Conservation (phyloP, 2,797 vertebrate species). For the Gambusia yucatana region DNA sequence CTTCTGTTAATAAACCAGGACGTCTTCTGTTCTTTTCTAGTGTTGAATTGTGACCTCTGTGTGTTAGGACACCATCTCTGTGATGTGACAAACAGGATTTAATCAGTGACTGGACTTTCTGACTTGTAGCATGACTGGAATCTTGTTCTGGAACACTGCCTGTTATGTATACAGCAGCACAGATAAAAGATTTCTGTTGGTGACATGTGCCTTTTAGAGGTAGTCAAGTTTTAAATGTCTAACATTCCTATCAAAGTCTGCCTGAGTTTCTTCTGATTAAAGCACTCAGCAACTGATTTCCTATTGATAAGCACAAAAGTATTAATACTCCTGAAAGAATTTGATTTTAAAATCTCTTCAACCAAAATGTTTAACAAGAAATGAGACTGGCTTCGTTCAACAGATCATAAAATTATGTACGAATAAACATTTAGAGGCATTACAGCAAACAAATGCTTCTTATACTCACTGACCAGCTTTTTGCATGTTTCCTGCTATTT, state of each 20-base stretch:
- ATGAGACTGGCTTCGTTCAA: not conserved
- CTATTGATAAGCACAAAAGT: not conserved
- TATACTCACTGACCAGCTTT: not conserved
- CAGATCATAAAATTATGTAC: not conserved
- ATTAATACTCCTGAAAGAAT: not conserved
- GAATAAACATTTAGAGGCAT: not conserved
- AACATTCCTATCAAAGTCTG: not conserved
- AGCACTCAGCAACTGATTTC: not conserved
- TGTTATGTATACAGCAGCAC: constrained; percentile 33
- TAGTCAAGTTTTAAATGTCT: constrained; percentile 1
- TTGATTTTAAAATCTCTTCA: not conserved
- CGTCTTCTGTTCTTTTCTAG: not conserved
- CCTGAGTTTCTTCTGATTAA: not conserved
- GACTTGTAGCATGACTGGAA: constrained; percentile 1
- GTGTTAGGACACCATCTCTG: constrained; percentile 1
- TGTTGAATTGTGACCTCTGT: not conserved
- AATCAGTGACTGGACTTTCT: constrained; percentile 7
- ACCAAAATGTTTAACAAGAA: not conserved
- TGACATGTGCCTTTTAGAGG: not conserved
- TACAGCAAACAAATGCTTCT: not conserved
- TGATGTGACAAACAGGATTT: constrained; percentile 26
- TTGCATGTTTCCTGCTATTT: not conserved
- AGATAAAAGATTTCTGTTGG: not conserved
- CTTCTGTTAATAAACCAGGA: not conserved
- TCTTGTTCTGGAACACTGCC: constrained; percentile 12